These are phyloP conservation scores for Alligator mississippiensis DNA, from an alignment of 2,113 vertebrate species.

Conservation along the genomic window DNA sequence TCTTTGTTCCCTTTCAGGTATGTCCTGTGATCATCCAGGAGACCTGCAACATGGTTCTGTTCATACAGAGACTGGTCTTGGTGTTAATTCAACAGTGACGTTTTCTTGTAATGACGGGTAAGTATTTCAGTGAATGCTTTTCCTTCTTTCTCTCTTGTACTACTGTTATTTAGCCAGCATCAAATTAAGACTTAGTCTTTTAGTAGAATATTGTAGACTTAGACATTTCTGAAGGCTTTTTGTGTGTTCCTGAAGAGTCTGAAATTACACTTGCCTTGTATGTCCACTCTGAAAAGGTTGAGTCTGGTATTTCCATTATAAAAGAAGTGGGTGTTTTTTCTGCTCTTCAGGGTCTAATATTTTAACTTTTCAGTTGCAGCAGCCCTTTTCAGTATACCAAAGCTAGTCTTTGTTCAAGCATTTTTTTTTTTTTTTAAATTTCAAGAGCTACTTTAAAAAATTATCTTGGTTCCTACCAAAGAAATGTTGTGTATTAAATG, in stretches of 20 bases:
- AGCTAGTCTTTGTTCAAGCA: no score
- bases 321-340: no score
- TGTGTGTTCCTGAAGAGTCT: no score
- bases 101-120: conserved; percentile 71
- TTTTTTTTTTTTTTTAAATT: no score
- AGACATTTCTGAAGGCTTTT: neutral
- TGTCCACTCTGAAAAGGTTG: neutral
- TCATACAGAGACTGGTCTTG: neutral
- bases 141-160: neutral
- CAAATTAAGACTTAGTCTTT: neutral
- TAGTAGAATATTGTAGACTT: neutral
- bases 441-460: no score
- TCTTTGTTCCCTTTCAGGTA: conserved; percentile 6
- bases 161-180: neutral
- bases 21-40: neutral
- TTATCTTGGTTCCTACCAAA: no score
- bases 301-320: neutral
- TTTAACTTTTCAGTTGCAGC: neutral
- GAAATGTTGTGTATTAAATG: no score
- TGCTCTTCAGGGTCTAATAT: neutral
- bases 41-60: neutral
- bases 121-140: conserved; percentile 11
- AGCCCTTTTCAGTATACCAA: no score
- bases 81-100: conserved; percentile 15
- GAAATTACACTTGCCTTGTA: neutral